These are phyloP conservation scores for Busseola fusca DNA, from an alignment of 2,888 invertebrate genomes.

Conservation along the genomic window DNA sequence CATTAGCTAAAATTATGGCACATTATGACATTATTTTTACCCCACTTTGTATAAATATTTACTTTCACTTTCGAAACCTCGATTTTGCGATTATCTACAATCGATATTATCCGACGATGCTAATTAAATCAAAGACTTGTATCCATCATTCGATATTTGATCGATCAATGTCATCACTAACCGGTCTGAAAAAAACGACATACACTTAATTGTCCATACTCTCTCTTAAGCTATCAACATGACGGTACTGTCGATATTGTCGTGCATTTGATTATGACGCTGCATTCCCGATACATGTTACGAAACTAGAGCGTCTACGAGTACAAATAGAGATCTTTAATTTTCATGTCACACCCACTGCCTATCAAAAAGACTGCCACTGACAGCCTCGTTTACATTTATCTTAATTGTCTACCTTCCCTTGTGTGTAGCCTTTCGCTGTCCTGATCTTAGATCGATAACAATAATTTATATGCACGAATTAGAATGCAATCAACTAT, in stretches of 20 bases:
- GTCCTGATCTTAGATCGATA: conserved; percentile 52
- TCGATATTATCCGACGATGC: conserved; percentile 40
- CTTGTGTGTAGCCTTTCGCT: conserved; percentile 55
- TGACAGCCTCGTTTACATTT: conserved; percentile 65
- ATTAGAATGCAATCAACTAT: conserved; percentile 40
- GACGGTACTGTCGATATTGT: conserved; percentile 51
- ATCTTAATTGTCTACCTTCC: conserved; percentile 60
- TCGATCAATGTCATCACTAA: conserved; percentile 45
- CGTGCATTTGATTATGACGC: conserved; percentile 58
- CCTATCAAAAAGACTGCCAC: conserved; percentile 64
- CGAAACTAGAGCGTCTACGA: conserved; percentile 67
- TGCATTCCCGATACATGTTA: conserved; percentile 64
- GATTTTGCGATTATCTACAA: conserved; percentile 38
- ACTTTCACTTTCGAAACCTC: conserved; percentile 33
- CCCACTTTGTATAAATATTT: not conserved
- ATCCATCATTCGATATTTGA: conserved; percentile 28
- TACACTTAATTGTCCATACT: conserved; percentile 42
- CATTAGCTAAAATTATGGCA: too few species aligned
- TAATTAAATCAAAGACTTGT: conserved; percentile 47
- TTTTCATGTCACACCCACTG: conserved; percentile 70
- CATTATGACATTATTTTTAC: not conserved
- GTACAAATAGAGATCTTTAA: conserved; percentile 62
- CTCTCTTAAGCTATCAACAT: conserved; percentile 65
- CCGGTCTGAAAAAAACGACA: conserved; percentile 37
- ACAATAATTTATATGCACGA: conserved; percentile 42